Percentiles rank a stretch among this genome's conserved stretches.
These are phyloP conservation scores for Onthophagus sagittarius DNA, from an alignment of 2,888 invertebrate genomes.

Conservation along the genomic window DNA sequence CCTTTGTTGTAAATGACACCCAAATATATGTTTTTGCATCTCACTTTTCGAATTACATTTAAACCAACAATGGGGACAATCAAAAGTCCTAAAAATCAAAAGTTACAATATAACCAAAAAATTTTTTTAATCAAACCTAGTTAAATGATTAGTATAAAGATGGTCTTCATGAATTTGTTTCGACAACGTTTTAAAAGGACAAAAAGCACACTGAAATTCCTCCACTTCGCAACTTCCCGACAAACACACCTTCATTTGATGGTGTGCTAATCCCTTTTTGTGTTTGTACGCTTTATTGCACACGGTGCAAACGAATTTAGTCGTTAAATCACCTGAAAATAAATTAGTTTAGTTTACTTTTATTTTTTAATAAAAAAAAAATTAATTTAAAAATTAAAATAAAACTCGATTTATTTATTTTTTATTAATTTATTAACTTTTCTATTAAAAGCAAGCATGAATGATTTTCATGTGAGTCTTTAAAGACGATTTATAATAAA, in stretches of 20 bases:
- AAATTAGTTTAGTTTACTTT: not conserved
- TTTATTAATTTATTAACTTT: too few relatives aligned
- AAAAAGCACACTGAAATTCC: not conserved
- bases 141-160: not conserved
- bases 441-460: not conserved
- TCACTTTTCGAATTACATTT: not conserved
- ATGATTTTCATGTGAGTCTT: constrained; percentile 8
- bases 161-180: not conserved
- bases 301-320: not conserved
- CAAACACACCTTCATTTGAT: not conserved
- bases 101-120: not conserved
- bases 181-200: not conserved
- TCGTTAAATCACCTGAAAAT: not conserved
- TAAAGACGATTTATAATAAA: constrained; percentile 13
- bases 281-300: not conserved
- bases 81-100: not conserved
- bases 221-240: not conserved
- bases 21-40: not conserved
- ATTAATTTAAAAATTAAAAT: too few relatives aligned
- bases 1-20: not conserved
- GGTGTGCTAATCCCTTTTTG: not conserved
- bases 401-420: too few relatives aligned
- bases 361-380: not conserved
- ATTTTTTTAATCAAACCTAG: not conserved
- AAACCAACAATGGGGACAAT: not conserved